These are phyloP conservation scores for Hydropotes inermis DNA, from an alignment of 2,113 vertebrate species.

Conservation along the genomic window DNA sequence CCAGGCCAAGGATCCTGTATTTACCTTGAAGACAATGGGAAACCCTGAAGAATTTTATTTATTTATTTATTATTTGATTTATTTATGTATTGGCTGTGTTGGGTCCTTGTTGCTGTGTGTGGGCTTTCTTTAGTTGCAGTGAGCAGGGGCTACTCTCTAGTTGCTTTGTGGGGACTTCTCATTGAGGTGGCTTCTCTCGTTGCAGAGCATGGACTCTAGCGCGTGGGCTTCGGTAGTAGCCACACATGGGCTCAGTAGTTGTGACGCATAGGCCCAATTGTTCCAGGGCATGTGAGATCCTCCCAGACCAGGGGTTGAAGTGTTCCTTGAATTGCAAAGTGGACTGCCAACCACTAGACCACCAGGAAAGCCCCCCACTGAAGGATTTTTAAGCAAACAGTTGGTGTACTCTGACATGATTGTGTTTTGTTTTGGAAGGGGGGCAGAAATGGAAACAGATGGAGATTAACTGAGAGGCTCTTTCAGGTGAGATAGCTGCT, in stretches of 20 bases:
- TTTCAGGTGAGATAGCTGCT: not conserved
- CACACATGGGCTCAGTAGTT: not conserved
- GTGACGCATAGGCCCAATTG: not conserved
- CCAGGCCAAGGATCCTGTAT: not conserved
- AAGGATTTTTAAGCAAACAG: not conserved
- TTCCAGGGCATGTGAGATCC: not conserved
- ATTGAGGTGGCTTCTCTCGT: not conserved
- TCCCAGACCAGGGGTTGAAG: not conserved
- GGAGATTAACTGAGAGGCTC: not conserved
- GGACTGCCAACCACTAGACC: not conserved
- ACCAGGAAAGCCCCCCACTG: not conserved
- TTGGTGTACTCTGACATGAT: not conserved
- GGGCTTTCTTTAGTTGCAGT: not conserved
- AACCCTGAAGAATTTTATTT: not conserved
- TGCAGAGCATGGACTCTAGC: not conserved
- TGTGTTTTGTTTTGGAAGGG: not conserved
- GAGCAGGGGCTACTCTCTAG: not conserved
- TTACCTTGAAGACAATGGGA: not conserved
- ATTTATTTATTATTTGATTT: fast-evolving
- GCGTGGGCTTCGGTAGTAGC: not conserved
- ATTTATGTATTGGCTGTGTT: not conserved
- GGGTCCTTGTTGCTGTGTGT: not conserved
- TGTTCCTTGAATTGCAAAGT: not conserved
- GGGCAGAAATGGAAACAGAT: not conserved
- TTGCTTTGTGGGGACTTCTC: not conserved